Evolutionary conservation across 2,113 vertebrate genomes (phyloP).

Genomic region (Sciurus niger): DNA sequence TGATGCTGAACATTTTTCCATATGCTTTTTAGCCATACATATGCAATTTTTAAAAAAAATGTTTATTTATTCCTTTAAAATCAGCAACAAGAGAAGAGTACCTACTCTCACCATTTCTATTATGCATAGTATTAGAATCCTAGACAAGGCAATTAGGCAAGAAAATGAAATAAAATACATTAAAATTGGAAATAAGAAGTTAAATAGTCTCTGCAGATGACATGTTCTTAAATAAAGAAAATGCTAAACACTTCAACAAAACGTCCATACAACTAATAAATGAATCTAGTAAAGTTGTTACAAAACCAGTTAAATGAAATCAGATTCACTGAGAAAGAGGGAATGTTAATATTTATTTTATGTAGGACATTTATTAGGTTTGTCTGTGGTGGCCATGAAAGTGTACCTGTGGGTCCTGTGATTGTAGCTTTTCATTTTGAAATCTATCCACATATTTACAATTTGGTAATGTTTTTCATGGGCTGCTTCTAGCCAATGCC

Average conservation of each 20-base stretch:
- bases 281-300: background rate
- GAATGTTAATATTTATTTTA: background rate
- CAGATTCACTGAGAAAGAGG: background rate
- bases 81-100: rapidly evolving
- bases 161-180: background rate
- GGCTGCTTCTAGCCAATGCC: background rate
- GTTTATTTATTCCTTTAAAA: background rate
- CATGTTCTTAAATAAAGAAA: background rate
- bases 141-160: background rate
- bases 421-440: background rate
- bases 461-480: background rate
- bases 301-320: background rate
- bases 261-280: background rate
- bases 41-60: background rate
- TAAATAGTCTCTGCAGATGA: background rate
- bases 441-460: background rate
- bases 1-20: background rate
- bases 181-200: background rate
- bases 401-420: background rate
- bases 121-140: background rate
- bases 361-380: background rate
- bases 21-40: background rate
- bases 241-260: background rate
- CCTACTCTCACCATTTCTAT: background rate
- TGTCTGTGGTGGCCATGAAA: background rate